These are phyloP conservation scores for Dynastes hyllus DNA, from an alignment of 2,888 invertebrate genomes.

Conservation along the genomic window DNA sequence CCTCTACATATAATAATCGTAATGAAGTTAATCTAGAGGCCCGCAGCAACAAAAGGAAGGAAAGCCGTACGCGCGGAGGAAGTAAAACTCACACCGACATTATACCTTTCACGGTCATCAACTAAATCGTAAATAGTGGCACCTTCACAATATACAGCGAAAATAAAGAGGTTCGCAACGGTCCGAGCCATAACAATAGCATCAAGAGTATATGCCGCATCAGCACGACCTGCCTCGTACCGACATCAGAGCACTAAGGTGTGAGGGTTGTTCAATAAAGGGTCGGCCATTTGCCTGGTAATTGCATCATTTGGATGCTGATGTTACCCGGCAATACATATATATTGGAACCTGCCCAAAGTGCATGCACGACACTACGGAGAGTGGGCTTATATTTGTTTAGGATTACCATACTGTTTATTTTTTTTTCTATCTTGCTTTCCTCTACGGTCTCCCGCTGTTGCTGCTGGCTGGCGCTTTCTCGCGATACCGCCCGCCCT, in stretches of 20 bases:
- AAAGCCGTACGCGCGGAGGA: conserved; percentile 41
- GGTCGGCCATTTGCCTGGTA: conserved; percentile 68
- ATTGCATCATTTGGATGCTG: conserved; percentile 72
- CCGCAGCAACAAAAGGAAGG: conserved; percentile 38
- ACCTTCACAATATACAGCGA: conserved; percentile 57
- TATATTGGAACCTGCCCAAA: conserved; percentile 67
- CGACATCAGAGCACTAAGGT: conserved; percentile 52
- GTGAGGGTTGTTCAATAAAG: conserved; percentile 61
- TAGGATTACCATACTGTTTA: conserved; percentile 65
- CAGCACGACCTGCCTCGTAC: conserved; percentile 55
- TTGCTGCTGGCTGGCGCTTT: conserved; percentile 40
- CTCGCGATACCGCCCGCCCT: conserved; percentile 33
- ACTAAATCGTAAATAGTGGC: conserved; percentile 62
- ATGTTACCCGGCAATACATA: conserved; percentile 68
- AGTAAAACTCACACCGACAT: conserved; percentile 49
- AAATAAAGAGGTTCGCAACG: conserved; percentile 62
- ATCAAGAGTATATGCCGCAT: conserved; percentile 60
- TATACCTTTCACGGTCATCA: conserved; percentile 59
- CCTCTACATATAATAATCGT: conserved; percentile 47
- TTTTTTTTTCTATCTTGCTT: conserved; percentile 55
- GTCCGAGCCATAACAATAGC: conserved; percentile 62
- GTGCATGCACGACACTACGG: conserved; percentile 64
- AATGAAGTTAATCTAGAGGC: conserved; percentile 46
- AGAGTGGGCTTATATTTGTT: conserved; percentile 67
- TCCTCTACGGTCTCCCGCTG: conserved; percentile 12